Evolutionary conservation across 2,113 vertebrate species (phyloP), one percentile per base, ranked within the genome.

Genomic region (Nipponia nippon): DNA sequence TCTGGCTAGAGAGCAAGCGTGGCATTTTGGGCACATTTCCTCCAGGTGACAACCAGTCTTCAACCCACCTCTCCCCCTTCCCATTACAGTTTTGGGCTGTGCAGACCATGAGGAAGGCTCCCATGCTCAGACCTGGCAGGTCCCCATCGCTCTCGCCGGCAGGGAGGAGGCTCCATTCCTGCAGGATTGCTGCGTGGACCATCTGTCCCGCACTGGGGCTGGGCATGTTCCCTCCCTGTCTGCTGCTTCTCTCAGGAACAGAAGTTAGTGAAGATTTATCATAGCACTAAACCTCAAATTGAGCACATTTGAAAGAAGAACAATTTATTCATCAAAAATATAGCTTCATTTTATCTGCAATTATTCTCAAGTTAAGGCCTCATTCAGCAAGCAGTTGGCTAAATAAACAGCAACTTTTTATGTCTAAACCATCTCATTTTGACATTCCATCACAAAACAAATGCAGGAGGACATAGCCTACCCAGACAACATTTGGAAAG

Each of bases 281-380:
- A 69, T 59, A 30, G 91, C 56, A 94, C 65, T 97, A 96, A 97
- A 97, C 56, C 80, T 93, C 87, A 71, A 82, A 96, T 69, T 89
- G 89, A 96, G 73, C 91, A 96, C 87, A 90, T 97, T 90, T 90
- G 81, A 97, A 96, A 95, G 78, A 87, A 91, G 84, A 96, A 95
- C 81, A 94, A 97, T 97, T 97, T 97, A 97, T 96, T 95, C 56
- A 93, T 96, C 95, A 93, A 87, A 97, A 96, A 94, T 87, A 96
- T 30, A 89, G 91, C 93, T 96, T 91, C 25, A 2, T 96, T 96
- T 96, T 94, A 94, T 84, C 84, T 83, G 91, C 87, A 96, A 93
- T 97, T 97, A 96, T 96, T 91, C 87, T 89, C 84, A 79, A 96
- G 87, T 94, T 96, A 96, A 95, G 82, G 87, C 78, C 87, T 83